Conservation (phyloP, 2,113 vertebrate genomes). For the Henicopernis longicauda region DNA sequence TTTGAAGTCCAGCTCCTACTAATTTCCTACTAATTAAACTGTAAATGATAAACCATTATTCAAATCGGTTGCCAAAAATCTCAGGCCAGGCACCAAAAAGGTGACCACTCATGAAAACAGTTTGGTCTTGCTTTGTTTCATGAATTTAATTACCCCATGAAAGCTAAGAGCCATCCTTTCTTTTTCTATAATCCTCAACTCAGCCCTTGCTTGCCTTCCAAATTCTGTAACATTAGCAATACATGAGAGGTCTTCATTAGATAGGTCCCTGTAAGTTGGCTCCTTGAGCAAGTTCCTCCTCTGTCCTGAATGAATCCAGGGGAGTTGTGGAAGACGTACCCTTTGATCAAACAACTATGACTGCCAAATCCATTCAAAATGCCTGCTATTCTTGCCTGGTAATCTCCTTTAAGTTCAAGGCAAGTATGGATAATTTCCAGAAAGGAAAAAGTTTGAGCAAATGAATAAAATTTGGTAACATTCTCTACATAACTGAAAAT, state of each 20-base stretch:
- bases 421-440: background rate
- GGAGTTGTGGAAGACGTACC: background rate
- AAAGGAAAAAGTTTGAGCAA: background rate
- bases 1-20: background rate
- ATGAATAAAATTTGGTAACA: background rate
- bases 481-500: background rate
- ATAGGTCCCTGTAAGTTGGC: background rate
- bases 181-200: background rate
- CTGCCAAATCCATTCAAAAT: background rate
- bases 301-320: background rate
- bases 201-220: background rate
- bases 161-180: background rate
- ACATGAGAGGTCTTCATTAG: background rate
- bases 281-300: background rate
- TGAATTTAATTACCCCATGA: background rate
- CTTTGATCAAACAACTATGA: background rate
- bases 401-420: background rate
- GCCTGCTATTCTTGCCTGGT: background rate
- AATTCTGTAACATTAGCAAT: background rate
- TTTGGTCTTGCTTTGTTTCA: background rate
- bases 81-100: background rate
- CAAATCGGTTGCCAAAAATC: background rate
- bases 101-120: background rate
- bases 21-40: background rate
- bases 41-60: background rate